Base-by-base conservation (phyloP, 2,113 vertebrate genomes). In the Rattus rattus region DNA sequence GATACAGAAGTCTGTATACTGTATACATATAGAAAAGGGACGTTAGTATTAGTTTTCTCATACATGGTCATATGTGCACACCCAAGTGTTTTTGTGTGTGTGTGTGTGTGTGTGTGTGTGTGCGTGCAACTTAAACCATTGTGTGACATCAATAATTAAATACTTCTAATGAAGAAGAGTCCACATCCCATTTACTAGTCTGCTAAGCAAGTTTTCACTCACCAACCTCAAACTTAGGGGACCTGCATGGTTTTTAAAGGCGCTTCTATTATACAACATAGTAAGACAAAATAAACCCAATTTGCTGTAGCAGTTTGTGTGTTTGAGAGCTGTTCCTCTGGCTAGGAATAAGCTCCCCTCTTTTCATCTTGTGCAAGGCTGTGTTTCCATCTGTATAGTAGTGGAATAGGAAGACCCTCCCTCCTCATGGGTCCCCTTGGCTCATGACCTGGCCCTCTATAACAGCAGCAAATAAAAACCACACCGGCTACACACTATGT, bases 101-200 rank as follows among this genome's bases (percentile, higher is more conserved):
- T 47, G 7, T 70, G n/a, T 77, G 26, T 30, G 17, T 39, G 9
- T 75, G 33, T 85, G 30, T n/a, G 1, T 28, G 93, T 14, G 0
- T 7, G 95, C 36, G 52, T 43, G 26, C 17, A 63, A 80, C 70
- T 91, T 59, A 76, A 88, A 67, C 69, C 49, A 81, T 36, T 22
- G 14, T 79, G 73, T 84, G 84, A 2, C 54, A 79, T 75, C n/a
- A 90, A 30, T 94, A 90, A 39, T 95, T 91, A 90, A 84, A 26
- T 52, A 59, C 12, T n/a, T 59, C 28, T 70, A 92, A 59, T 69
- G 72, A 87, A 56, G 72, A 69, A 72, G 30, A 52, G 65, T 83
- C 79, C 14, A 3, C 19, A 72, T 86, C 43, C 86, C 94, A 28
- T 84, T 91, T 87, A 77, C 1, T 84, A 43, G 59, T 98, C 8